A percentile compares a stretch with the other conserved stretches of the same genome.
These are phyloP conservation scores for Zygothrica quintamaculata DNA, from an alignment of 2,888 invertebrate species.

Conservation along the genomic window DNA sequence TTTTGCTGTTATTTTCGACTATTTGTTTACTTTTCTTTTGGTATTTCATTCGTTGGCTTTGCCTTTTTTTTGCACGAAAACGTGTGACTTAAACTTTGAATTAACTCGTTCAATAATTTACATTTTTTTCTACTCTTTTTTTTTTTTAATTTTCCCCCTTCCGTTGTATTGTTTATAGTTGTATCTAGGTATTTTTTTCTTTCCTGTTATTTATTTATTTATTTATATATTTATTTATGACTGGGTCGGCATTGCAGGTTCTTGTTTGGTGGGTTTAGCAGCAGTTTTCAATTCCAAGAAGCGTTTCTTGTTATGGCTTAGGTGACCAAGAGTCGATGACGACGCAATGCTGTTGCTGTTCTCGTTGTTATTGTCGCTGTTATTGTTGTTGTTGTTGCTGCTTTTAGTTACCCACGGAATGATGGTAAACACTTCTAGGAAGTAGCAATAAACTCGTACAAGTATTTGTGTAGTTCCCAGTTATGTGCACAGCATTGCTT, in stretches of 20 bases:
- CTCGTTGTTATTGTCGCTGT: too few species aligned
- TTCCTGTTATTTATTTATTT: constrained; percentile 62
- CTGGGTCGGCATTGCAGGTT: constrained; percentile 58
- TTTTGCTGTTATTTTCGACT: too few species aligned
- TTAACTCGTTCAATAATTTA: constrained; percentile 78
- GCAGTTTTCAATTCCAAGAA: constrained; percentile 50
- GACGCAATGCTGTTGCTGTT: constrained; percentile 14
- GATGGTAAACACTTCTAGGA: constrained; percentile 62
- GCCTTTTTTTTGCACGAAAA: constrained; percentile 68
- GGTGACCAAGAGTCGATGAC: constrained; percentile 44
- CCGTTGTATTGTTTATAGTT: constrained; percentile 6
- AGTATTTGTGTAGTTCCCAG: constrained; percentile 66
- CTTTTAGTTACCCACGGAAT: constrained; percentile 9
- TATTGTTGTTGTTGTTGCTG: too few species aligned
- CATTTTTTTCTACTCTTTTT: constrained; percentile 44
- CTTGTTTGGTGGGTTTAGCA: constrained; percentile 27
- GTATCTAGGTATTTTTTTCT: constrained; percentile 29
- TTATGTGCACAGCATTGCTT: constrained; percentile 62
- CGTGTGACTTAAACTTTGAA: constrained; percentile 79
- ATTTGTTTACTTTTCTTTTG: constrained; percentile 33
- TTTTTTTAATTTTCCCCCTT: not conserved
- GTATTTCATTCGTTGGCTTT: constrained; percentile 37
- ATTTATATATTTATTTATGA: constrained; percentile 68
- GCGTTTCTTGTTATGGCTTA: constrained; percentile 27
- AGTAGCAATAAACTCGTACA: constrained; percentile 57